Base-by-base conservation (phyloP, 2,113 vertebrate species). In the Hyperoodon ampullatus region DNA sequence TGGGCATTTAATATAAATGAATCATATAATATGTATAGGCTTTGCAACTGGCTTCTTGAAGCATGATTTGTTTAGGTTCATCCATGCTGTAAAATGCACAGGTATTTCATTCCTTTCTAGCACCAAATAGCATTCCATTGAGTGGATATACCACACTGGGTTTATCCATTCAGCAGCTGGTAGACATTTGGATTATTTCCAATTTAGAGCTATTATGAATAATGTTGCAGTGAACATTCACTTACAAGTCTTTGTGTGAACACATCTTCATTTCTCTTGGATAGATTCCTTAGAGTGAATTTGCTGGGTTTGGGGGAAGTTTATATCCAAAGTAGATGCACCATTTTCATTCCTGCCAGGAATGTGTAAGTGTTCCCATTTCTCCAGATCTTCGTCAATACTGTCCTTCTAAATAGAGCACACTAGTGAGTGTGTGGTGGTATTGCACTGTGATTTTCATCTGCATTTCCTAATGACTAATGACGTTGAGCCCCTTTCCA, bases 251-350 rank as follows among this genome's bases (percentile, higher is more conserved):
- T 88, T 86, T 87, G 39, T 50, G 44, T 44, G 75, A 35, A 33
- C 60, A 55, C 68, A 39, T n/a, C 91, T 88, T 90, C 44, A 42
- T 93, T 97, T 84, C 9, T 93, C 11, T 66, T 71, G 42, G 21
- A 47, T 58, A 78, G 24, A 90, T 87, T 90, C 14, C 63, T 95
- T 42, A n/a, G 16, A 63, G 23, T 95, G 30, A 78, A 97, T 65
- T 74, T 42, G 30, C 33, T 78, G 47, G 30, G n/a, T 55, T 53
- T 92, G 14, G 24, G 55, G 42, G 44, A 89, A 65, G 28, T 71
- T 83, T 83, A 30, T 61, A 4, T 78, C 15, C 94, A 86, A 75
- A 92, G 44, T 55, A 53, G 28, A 60, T 13, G 12, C n/a, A 44
- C 33, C 19, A 87, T 68, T 84, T 83, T 74, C 28, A 42, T 35